phyloP scores from a whole-genome alignment of 2,888 invertebrate genomes.

The Rambutsinella grinnellia region DNA sequence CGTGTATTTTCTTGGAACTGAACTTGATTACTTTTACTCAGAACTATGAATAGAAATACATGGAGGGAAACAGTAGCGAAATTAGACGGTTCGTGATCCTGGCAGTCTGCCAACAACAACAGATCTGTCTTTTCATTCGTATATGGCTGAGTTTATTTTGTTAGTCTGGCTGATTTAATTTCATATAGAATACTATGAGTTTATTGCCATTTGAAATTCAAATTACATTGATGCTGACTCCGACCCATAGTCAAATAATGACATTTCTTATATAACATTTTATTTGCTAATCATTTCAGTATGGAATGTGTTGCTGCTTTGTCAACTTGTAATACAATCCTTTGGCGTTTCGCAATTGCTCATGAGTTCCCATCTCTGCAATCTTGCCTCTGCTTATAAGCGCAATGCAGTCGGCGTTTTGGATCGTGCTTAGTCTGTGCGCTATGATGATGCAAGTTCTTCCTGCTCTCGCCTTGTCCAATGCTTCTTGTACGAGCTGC shows the following conservation, averaged over 20 bases:
- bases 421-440: constrained; percentile 68
- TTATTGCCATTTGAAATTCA: neutral
- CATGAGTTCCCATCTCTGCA: constrained; percentile 68
- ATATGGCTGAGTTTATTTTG: no score
- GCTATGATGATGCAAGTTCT: constrained; percentile 68
- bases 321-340: constrained; percentile 68
- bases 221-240: neutral
- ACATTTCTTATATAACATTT: neutral
- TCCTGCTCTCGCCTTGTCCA: constrained; percentile 71
- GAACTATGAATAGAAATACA: no score
- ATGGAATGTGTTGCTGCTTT: constrained; percentile 60
- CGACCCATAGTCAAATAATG: no score
- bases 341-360: constrained; percentile 67
- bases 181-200: no score
- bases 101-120: no score
- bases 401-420: constrained; percentile 67
- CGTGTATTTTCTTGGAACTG: no score
- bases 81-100: no score
- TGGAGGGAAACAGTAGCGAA: no score
- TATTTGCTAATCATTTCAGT: neutral
- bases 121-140: no score
- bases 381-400: constrained; percentile 68
- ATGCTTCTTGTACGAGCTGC: constrained; percentile 71
- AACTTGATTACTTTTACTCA: no score
- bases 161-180: no score